phyloP scores from a whole-genome alignment of 2,888 invertebrate genomes.

The Aporophyla nigra region DNA sequence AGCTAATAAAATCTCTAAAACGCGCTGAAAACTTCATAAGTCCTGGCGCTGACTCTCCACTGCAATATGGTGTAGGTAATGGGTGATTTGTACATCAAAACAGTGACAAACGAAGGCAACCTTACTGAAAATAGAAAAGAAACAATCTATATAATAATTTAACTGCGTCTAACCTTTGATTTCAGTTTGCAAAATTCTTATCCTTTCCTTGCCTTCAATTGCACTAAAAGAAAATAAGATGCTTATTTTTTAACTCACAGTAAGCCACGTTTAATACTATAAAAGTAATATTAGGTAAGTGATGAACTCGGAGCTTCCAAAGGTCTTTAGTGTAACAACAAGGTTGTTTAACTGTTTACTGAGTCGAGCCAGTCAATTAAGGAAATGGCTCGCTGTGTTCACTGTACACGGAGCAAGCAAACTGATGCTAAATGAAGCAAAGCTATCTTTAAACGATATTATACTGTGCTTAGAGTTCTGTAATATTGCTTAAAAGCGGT shows the following conservation, averaged over 20 bases:
- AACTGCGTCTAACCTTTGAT: not conserved
- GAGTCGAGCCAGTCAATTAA: conserved; percentile 51
- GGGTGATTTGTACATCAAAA: too few species aligned
- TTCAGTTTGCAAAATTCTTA: not conserved
- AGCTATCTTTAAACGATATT: conserved; percentile 22
- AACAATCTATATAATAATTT: not conserved
- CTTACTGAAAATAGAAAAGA: not conserved
- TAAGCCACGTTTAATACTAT: conserved; percentile 1
- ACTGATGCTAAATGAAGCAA: conserved; percentile 40
- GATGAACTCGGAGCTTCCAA: conserved; percentile 15
- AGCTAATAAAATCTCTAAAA: not conserved
- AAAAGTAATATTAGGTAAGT: conserved; percentile 23
- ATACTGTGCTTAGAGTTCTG: not conserved
- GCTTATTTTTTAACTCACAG: not conserved
- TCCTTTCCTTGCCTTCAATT: not conserved
- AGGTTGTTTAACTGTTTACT: conserved; percentile 43
- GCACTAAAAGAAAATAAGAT: not conserved
- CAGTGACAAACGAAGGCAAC: not conserved
- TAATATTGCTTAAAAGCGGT: not conserved
- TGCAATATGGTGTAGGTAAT: too few species aligned
- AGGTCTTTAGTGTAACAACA: conserved; percentile 37
- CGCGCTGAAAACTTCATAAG: not conserved
- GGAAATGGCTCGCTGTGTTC: conserved; percentile 47
- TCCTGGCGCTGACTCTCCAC: not conserved
- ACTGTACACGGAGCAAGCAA: conserved; percentile 25